These are phyloP conservation scores for Aratinga solstitialis DNA, from an alignment of 2,797 vertebrate species.

Conservation along the genomic window DNA sequence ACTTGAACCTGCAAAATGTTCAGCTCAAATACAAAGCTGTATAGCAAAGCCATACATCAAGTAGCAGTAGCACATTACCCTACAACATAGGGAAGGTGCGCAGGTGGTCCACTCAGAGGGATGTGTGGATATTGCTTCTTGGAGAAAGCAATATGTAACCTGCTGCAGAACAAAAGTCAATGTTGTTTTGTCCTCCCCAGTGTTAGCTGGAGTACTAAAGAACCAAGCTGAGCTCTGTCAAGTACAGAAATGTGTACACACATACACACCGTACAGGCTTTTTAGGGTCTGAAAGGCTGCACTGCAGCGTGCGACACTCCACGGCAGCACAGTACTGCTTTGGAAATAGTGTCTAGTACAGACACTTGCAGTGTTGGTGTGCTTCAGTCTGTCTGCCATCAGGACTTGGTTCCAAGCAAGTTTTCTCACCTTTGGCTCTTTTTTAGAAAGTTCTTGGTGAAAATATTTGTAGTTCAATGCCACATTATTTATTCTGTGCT, in stretches of 20 bases:
- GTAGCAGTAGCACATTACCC: background rate
- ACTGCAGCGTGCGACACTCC: background rate
- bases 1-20: background rate
- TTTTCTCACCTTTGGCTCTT: background rate
- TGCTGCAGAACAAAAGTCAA: background rate
- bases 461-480: background rate
- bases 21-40: background rate
- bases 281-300: background rate
- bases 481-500: background rate
- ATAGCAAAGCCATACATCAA: background rate
- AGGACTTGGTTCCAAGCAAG: background rate
- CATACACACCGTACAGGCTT: background rate
- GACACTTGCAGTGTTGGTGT: fast-evolving
- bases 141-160: background rate
- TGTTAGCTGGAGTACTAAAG: background rate
- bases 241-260: background rate
- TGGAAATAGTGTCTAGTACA: background rate
- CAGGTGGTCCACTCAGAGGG: background rate
- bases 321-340: background rate
- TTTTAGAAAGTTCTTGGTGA: background rate
- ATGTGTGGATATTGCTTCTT: background rate
- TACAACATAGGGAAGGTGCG: background rate
- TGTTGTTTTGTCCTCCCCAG: background rate
- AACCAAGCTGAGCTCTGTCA: background rate
- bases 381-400: background rate